phyloP scores from a whole-genome alignment of 1,140 invertebrate genomes.

The Laupala kohalensis region DNA sequence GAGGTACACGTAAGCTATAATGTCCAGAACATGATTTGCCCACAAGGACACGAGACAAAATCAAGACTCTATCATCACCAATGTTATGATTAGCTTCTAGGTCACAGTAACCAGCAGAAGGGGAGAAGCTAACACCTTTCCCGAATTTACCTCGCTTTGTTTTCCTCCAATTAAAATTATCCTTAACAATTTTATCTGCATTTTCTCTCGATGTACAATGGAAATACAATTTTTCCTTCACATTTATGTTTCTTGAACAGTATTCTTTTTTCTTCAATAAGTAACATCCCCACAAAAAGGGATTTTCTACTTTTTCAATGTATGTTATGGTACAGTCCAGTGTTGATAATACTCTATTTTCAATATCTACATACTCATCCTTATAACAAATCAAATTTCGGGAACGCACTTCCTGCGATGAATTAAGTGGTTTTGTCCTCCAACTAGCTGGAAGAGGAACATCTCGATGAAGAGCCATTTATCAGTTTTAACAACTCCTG shows the following conservation, averaged over 20 bases:
- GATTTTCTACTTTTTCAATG: no score
- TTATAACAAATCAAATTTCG: no score
- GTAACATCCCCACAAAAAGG: no score
- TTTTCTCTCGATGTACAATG: background rate
- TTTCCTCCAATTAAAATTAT: background rate
- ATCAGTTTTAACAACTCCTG: no score
- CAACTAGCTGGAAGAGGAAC: no score
- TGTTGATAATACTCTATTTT: no score
- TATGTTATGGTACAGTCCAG: no score
- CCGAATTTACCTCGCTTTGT: background rate
- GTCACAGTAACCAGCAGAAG: background rate
- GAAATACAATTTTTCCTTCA: background rate
- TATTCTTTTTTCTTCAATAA: background rate
- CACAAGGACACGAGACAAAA: background rate
- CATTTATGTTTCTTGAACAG: background rate
- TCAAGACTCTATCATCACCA: background rate
- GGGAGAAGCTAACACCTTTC: background rate
- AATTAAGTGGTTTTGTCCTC: no score
- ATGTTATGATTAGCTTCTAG: background rate
- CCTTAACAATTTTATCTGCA: background rate
- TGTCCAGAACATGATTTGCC: background rate
- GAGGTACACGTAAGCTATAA: background rate
- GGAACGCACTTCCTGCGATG: no score
- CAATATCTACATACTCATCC: no score
- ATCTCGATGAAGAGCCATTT: no score